phyloP scores from a whole-genome alignment of 1,140 invertebrate genomes.

The Drosophila nasuta region DNA sequence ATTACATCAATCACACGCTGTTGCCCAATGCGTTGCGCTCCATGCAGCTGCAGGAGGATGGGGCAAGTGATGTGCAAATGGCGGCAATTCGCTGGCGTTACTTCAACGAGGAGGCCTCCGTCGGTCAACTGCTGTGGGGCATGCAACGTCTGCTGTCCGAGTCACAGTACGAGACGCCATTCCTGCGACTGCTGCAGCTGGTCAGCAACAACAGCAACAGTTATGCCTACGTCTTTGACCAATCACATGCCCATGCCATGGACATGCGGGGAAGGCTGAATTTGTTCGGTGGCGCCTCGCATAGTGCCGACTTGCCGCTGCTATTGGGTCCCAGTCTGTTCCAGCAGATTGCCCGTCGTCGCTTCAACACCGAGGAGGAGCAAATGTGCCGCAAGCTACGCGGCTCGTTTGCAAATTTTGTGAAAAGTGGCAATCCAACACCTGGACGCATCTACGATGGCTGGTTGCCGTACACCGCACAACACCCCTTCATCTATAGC shows the following conservation, averaged over 20 bases:
- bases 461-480: slow-evolving; percentile 87
- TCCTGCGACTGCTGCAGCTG: slow-evolving; percentile 70
- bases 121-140: slow-evolving; percentile 62
- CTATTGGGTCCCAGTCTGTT: slow-evolving; percentile 88
- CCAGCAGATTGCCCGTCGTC: slow-evolving; percentile 87
- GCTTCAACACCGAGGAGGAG: slow-evolving; percentile 87
- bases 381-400: slow-evolving; percentile 86
- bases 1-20: slow-evolving; percentile 85
- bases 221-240: slow-evolving; percentile 85
- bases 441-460: slow-evolving; percentile 86
- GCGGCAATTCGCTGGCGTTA: slow-evolving; percentile 86
- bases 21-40: slow-evolving; percentile 85
- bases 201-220: slow-evolving; percentile 66
- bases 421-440: slow-evolving; percentile 87
- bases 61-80: slow-evolving; percentile 60
- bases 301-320: slow-evolving; percentile 88
- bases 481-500: slow-evolving; percentile 85
- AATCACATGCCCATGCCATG: slow-evolving; percentile 79
- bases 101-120: slow-evolving; percentile 57
- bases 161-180: slow-evolving; percentile 73
- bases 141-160: slow-evolving; percentile 80
- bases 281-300: slow-evolving; percentile 85
- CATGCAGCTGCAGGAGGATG: slow-evolving; percentile 38
- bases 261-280: slow-evolving; percentile 79
- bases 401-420: slow-evolving; percentile 87